Conservation (phyloP, 2,113 vertebrate genomes). For the Coturnix japonica region DNA sequence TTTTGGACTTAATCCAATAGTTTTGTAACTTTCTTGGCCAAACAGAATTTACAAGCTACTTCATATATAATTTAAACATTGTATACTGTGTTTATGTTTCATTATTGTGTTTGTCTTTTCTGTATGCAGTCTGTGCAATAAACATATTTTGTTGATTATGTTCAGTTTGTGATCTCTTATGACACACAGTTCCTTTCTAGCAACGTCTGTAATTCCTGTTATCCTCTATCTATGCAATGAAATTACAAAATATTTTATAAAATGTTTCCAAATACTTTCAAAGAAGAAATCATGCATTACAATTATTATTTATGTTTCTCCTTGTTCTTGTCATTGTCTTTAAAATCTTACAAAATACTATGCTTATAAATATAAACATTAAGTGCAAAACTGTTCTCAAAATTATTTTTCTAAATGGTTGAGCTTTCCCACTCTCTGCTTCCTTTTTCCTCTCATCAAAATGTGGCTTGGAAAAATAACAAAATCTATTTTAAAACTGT, state of each 20-base stretch:
- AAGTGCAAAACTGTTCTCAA: background rate
- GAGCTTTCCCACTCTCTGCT: background rate
- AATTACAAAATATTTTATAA: background rate
- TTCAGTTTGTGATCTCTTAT: background rate
- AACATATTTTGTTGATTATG: background rate
- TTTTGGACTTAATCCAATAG: background rate
- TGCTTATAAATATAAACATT: background rate
- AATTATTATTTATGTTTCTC: background rate
- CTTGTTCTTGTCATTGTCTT: background rate
- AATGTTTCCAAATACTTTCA: background rate
- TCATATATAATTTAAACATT: background rate
- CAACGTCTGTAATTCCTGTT: background rate
- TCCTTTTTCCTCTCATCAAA: background rate
- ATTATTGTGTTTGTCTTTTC: background rate
- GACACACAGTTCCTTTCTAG: background rate
- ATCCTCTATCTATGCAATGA: background rate
- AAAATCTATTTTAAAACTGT: background rate
- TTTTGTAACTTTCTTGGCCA: background rate
- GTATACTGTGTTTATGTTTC: background rate
- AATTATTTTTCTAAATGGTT: background rate
- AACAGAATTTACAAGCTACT: background rate
- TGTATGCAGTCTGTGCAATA: background rate
- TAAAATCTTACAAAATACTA: rapidly evolving
- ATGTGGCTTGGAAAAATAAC: background rate
- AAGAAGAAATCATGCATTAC: background rate